Evolutionary conservation across 2,888 invertebrate species (phyloP).

Genomic region (Himalopsyche anomala): DNA sequence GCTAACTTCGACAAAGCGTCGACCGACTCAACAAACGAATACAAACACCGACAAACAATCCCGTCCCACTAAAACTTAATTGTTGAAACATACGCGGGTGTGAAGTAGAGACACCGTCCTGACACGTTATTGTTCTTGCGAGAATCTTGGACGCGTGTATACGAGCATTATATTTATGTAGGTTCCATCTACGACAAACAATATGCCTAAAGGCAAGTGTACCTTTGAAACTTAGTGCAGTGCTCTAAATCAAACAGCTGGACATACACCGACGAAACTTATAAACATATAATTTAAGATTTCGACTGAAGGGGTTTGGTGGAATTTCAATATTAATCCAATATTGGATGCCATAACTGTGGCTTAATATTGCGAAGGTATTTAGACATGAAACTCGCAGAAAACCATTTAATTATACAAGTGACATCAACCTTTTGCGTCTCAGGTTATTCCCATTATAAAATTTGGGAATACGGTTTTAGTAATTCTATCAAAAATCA

Average conservation of each 20-base stretch:
- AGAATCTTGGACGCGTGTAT: conserved; percentile 1
- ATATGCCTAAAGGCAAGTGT: background rate
- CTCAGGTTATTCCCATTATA: no score
- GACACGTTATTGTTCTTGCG: conserved; percentile 2
- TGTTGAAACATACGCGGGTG: conserved; percentile 17
- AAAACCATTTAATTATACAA: no score
- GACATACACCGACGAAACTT: no score
- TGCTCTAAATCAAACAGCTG: background rate
- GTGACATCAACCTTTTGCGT: no score
- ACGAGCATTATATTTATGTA: background rate
- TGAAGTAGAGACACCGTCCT: background rate
- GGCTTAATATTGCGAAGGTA: no score
- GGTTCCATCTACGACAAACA: background rate
- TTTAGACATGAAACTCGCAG: no score
- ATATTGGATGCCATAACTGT: no score
- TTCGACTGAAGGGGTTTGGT: no score
- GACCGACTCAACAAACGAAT: conserved; percentile 18
- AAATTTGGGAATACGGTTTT: no score
- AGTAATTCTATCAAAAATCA: no score
- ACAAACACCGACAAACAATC: conserved; percentile 12
- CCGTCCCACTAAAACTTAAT: conserved; percentile 1
- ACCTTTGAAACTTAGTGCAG: background rate
- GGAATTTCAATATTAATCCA: no score
- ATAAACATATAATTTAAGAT: no score
- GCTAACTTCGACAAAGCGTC: conserved; percentile 23